Conservation (phyloP, 2,888 invertebrate species). For the Spilarctia lutea region DNA sequence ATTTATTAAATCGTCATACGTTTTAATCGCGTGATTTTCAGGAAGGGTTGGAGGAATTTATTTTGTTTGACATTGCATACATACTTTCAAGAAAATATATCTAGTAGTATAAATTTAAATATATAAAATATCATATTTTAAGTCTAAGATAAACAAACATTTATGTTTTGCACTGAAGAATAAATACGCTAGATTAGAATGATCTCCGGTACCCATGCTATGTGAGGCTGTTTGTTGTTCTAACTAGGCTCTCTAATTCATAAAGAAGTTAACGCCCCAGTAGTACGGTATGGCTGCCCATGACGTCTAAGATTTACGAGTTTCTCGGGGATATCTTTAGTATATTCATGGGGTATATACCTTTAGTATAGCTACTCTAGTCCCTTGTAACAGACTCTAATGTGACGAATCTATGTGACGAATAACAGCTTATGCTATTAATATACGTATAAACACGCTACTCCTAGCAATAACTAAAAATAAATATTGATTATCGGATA, state of each 20-base stretch:
- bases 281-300: no score
- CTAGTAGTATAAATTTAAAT: neutral
- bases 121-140: neutral
- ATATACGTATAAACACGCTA: neutral
- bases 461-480: neutral
- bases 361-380: neutral
- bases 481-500: neutral
- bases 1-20: conserved; percentile 4
- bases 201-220: no score
- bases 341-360: no score
- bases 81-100: neutral
- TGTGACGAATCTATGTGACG: neutral
- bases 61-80: neutral
- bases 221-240: no score
- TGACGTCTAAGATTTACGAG: no score
- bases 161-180: no score
- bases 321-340: no score
- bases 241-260: no score
- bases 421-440: neutral
- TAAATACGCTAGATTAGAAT: no score
- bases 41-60: neutral
- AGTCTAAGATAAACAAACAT: no score
- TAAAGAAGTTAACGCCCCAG: no score
- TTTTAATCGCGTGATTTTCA: conserved; percentile 6
- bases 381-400: neutral